Conservation (phyloP, 2,888 invertebrate genomes). For the Hipparchia semele region DNA sequence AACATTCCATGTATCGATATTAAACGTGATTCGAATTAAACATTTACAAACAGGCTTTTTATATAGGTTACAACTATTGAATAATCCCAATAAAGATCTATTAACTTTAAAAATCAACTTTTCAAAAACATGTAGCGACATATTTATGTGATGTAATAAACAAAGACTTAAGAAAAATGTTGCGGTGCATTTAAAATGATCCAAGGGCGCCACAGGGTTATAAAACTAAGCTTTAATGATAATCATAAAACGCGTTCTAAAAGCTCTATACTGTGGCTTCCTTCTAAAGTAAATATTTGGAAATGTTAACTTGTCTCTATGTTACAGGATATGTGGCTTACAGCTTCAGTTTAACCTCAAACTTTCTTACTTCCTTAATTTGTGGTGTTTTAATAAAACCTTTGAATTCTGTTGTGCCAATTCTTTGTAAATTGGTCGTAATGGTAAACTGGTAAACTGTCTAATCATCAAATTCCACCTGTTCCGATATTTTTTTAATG, state of each 20-base stretch:
- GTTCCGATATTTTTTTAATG: no score
- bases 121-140: slow-evolving; percentile 19
- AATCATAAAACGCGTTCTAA: slow-evolving; percentile 29
- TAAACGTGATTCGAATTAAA: neutral
- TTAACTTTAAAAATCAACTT: slow-evolving; percentile 4
- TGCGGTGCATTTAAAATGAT: slow-evolving; percentile 35
- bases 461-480: no score
- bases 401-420: no score
- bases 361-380: neutral
- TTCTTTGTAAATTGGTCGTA: no score
- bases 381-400: no score
- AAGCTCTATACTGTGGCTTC: slow-evolving; percentile 29
- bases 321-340: slow-evolving; percentile 3
- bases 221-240: slow-evolving; percentile 36
- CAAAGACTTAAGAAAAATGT: slow-evolving; percentile 23
- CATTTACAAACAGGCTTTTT: neutral
- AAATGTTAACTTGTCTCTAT: neutral
- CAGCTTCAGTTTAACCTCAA: neutral
- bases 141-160: slow-evolving; percentile 33
- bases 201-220: slow-evolving; percentile 31
- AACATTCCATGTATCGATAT: neutral
- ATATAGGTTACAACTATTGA: neutral
- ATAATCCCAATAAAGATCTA: neutral
- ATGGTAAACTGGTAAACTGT: no score
- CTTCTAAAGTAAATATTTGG: slow-evolving; percentile 31